These are phyloP conservation scores for Phylloscopus whistleri DNA, from an alignment of 2,113 vertebrate genomes.

Conservation along the genomic window DNA sequence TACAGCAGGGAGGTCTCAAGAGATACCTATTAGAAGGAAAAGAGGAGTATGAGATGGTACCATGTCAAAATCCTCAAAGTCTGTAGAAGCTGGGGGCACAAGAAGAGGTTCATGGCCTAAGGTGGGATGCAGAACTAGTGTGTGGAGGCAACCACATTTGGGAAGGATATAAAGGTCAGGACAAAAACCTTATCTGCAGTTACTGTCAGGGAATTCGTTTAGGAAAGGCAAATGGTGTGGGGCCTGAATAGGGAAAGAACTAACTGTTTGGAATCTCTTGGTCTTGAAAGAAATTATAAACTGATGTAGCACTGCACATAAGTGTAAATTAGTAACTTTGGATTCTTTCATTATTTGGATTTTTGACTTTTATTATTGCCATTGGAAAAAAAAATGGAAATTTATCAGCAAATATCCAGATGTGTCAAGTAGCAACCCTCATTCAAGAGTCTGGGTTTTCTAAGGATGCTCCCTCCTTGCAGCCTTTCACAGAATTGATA, in stretches of 20 bases:
- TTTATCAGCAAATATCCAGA: background rate
- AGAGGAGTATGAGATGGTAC: background rate
- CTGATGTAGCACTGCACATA: background rate
- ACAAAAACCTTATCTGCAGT: background rate
- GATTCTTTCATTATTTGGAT: background rate
- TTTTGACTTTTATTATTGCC: background rate
- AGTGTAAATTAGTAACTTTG: background rate
- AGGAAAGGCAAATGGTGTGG: background rate
- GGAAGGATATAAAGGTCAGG: background rate
- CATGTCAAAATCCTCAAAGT: background rate
- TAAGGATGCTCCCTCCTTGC: fast-evolving
- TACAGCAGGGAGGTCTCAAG: background rate
- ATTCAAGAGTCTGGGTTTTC: background rate
- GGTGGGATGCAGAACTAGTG: background rate
- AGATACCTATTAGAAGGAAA: background rate
- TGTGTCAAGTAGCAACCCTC: background rate
- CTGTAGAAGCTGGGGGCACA: background rate
- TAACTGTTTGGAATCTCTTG: background rate
- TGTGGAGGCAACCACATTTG: background rate
- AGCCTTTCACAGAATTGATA: background rate
- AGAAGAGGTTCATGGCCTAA: background rate
- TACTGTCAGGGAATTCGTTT: background rate
- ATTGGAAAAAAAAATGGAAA: background rate
- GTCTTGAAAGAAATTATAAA: background rate
- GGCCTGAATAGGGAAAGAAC: background rate